Evolutionary conservation across 2,797 vertebrate genomes (phyloP).

Genomic region (Glossophaga mutica): DNA sequence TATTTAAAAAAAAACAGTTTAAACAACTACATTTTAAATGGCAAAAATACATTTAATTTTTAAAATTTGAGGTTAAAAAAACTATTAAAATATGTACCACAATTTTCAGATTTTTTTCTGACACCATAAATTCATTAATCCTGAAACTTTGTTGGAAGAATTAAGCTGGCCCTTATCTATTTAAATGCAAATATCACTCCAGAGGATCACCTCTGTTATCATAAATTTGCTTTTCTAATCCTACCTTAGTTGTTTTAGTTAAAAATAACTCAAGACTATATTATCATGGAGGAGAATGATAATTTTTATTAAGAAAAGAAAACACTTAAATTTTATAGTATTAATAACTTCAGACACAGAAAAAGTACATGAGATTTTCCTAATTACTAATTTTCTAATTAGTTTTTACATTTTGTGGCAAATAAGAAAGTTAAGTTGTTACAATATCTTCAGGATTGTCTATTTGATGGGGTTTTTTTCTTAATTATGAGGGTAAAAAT

Average conservation of each 20-base stretch:
- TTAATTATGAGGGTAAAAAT: conserved; percentile 19
- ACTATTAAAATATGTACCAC: background rate
- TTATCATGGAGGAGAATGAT: background rate
- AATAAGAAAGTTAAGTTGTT: conserved; percentile 14
- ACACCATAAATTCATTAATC: background rate
- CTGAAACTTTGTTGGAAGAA: background rate
- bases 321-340: background rate
- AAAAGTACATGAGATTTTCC: background rate
- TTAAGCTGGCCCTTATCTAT: background rate
- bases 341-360: background rate
- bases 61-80: background rate
- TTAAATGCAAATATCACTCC: conserved; percentile 1
- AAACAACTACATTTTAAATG: background rate
- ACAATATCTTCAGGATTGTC: conserved; percentile 9
- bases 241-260: background rate
- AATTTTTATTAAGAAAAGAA: background rate
- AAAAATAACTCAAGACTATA: conserved; percentile 1
- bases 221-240: background rate
- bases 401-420: background rate
- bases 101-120: background rate
- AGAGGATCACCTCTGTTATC: background rate
- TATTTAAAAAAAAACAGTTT: background rate
- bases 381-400: background rate
- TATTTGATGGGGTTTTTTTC: background rate
- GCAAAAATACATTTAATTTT: background rate